Evolutionary conservation across 2,797 vertebrate genomes (phyloP).

Genomic region (Echeneis naucrates): DNA sequence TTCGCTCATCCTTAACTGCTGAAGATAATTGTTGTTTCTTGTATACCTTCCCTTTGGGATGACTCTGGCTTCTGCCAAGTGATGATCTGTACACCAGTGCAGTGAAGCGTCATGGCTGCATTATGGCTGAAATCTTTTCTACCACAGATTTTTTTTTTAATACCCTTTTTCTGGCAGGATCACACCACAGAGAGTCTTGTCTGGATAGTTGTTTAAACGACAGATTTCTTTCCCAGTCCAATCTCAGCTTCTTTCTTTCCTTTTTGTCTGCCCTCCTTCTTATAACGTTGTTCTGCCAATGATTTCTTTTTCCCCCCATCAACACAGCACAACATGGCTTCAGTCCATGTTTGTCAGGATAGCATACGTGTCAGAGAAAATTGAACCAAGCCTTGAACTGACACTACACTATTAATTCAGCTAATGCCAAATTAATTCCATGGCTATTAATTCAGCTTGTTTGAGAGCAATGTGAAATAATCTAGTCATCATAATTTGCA

Average conservation of each 20-base stretch:
- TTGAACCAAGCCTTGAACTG: constrained; percentile 3
- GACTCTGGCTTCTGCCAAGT: constrained; percentile 45
- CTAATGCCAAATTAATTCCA: constrained; percentile 27
- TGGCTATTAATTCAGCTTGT: too few relatives aligned
- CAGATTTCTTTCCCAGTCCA: constrained; percentile 23
- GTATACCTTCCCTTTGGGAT: constrained; percentile 68
- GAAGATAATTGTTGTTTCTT: constrained; percentile 80
- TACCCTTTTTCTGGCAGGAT: constrained; percentile 39
- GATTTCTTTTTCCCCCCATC: constrained; percentile 53
- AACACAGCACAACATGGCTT: constrained; percentile 29
- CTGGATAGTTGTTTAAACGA: constrained; percentile 37
- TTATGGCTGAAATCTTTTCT: constrained; percentile 61
- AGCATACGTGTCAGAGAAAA: constrained; percentile 42
- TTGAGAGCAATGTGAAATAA: constrained; percentile 8
- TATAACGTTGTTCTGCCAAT: constrained; percentile 51
- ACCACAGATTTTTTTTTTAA: constrained; percentile 45
- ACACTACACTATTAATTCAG: constrained; percentile 16
- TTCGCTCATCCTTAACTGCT: constrained; percentile 78
- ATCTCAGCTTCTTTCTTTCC: constrained; percentile 41
- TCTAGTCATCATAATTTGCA: not conserved
- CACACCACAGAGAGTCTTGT: constrained; percentile 32
- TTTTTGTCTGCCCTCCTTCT: constrained; percentile 60
- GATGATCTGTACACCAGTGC: constrained; percentile 45
- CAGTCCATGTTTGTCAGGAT: constrained; percentile 36
- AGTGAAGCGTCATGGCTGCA: constrained; percentile 38